Conservation (phyloP, 2,113 vertebrate species). For the Chaetodon trifascialis region DNA sequence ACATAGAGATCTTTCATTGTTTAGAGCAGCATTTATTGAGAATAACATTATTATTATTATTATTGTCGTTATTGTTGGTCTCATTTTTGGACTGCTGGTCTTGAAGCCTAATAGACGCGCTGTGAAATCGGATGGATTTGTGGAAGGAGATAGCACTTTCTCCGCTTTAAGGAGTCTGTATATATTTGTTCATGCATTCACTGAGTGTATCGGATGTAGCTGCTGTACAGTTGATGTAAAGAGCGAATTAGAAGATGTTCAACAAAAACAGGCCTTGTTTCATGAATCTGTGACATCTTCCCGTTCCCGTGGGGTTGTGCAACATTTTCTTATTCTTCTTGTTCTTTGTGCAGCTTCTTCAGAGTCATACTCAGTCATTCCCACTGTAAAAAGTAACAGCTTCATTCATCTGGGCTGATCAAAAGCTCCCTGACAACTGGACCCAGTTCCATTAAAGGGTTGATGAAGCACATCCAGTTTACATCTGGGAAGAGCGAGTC, state of each 20-base stretch:
- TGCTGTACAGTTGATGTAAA: slow-evolving; percentile 67
- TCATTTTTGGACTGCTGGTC: slow-evolving; percentile 21
- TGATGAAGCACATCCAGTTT: too few relatives aligned
- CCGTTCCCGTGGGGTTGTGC: background rate
- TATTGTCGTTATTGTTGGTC: slow-evolving; percentile 34
- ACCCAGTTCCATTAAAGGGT: too few relatives aligned
- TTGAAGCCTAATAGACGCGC: slow-evolving; percentile 62
- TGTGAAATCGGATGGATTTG: slow-evolving; percentile 74
- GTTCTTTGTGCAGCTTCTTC: too few relatives aligned
- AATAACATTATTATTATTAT: slow-evolving; percentile 32
- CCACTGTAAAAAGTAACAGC: too few relatives aligned
- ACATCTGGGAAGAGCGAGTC: too few relatives aligned
- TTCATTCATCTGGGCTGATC: too few relatives aligned
- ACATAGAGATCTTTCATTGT: slow-evolving; percentile 38
- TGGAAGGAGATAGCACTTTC: slow-evolving; percentile 84
- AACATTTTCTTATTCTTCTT: background rate
- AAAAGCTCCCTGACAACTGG: too few relatives aligned
- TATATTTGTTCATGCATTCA: slow-evolving; percentile 49
- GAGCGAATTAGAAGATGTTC: slow-evolving; percentile 62
- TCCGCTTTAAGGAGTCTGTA: slow-evolving; percentile 73
- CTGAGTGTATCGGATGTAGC: slow-evolving; percentile 55
- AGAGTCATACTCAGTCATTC: too few relatives aligned
- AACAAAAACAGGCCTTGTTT: slow-evolving; percentile 15
- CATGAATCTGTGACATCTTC: background rate
- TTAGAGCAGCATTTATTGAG: slow-evolving; percentile 40